Evolutionary conservation across 2,888 invertebrate species (phyloP).

Genomic region (Podabrus alpinus): DNA sequence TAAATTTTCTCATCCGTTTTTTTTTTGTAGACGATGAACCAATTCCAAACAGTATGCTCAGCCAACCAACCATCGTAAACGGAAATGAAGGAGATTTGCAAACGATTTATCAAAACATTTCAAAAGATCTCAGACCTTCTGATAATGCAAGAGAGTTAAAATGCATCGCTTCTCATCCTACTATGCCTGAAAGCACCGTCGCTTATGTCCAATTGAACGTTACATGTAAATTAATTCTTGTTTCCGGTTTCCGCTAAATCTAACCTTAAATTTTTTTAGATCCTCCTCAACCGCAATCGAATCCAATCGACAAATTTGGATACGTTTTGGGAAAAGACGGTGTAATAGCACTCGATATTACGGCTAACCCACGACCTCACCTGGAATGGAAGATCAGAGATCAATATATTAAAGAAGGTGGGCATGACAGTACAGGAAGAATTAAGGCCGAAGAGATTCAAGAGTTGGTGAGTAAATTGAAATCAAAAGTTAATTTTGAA

Average conservation of each 20-base stretch:
- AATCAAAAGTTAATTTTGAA: constrained; percentile 1
- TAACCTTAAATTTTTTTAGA: constrained; percentile 56
- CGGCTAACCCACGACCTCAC: constrained; percentile 72
- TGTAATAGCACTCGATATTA: constrained; percentile 71
- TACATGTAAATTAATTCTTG: constrained; percentile 59
- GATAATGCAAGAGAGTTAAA: constrained; percentile 69
- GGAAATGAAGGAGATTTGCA: constrained; percentile 59
- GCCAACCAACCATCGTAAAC: constrained; percentile 59
- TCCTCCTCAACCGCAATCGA: constrained; percentile 64
- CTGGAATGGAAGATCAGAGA: constrained; percentile 71
- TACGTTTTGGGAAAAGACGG: constrained; percentile 74
- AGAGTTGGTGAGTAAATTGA: constrained; percentile 53
- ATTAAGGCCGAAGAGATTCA: constrained; percentile 57
- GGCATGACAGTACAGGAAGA: constrained; percentile 56
- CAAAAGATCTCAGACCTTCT: constrained; percentile 63
- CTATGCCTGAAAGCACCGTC: constrained; percentile 50
- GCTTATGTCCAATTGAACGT: constrained; percentile 60
- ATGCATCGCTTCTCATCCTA: constrained; percentile 72
- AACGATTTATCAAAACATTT: constrained; percentile 69
- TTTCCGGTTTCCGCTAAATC: neutral
- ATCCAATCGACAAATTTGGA: constrained; percentile 71
- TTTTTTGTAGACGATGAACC: constrained; percentile 64
- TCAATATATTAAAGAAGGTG: constrained; percentile 59
- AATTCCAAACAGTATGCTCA: constrained; percentile 57
- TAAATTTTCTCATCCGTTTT: neutral